Evolutionary conservation across 2,888 invertebrate genomes (phyloP).

Genomic region (Tetheella fluctuosa): DNA sequence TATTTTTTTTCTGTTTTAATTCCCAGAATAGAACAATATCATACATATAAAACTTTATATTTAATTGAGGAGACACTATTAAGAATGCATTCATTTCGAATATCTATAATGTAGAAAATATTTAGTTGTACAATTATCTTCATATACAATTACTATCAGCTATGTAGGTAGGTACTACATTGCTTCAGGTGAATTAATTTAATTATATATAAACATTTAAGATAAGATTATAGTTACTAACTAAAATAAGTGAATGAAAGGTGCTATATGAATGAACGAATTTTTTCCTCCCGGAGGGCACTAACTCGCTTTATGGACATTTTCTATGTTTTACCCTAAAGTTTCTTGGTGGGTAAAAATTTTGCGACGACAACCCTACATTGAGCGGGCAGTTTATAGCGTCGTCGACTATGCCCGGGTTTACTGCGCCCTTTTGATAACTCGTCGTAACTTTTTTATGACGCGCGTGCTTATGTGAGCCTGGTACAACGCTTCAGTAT

Average conservation of each 20-base stretch:
- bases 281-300: not conserved
- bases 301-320: constrained; percentile 8
- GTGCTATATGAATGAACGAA: not conserved
- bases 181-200: too few relatives aligned
- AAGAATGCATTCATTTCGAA: too few relatives aligned
- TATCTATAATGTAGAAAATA: too few relatives aligned
- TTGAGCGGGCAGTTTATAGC: constrained; percentile 62
- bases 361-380: constrained; percentile 43
- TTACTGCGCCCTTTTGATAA: constrained; percentile 73
- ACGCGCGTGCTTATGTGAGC: constrained; percentile 63
- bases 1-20: too few relatives aligned
- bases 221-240: not conserved
- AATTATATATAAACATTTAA: too few relatives aligned
- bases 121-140: too few relatives aligned
- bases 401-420: constrained; percentile 55
- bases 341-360: constrained; percentile 44
- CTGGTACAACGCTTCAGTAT: constrained; percentile 55
- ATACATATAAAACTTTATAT: too few relatives aligned
- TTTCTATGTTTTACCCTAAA: constrained; percentile 18
- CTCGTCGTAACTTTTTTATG: constrained; percentile 75
- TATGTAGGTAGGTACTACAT: too few relatives aligned
- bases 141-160: too few relatives aligned
- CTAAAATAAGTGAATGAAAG: not conserved
- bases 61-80: too few relatives aligned
- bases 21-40: too few relatives aligned